Base-by-base conservation (phyloP, 2,797 vertebrate genomes). In the Delichon dasypus region DNA sequence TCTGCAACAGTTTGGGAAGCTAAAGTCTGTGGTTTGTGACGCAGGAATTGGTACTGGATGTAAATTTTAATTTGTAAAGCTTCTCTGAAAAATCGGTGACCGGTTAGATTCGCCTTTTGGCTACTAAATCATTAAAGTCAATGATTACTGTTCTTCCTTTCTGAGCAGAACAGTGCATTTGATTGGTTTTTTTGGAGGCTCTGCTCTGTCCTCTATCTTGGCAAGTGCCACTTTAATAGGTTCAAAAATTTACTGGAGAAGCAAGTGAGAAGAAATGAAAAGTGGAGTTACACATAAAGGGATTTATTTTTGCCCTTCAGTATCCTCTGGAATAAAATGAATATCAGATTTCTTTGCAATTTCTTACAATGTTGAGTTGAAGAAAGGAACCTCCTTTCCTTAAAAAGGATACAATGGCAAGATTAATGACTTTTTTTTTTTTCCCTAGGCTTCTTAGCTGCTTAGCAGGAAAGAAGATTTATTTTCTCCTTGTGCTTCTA, bases 191-290 rank as follows among this genome's bases (percentile, higher is more conserved):
- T 42, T 68, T 72, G 47, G 61, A 93, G 89, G 53, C n/a, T 85
- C 23, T 95, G 23, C 47, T 90, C 68, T 77, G 54, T 47, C 53
- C 36, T 79, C 38, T 92, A 0, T 74, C 72, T 88, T 94, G 76
- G 77, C 44, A 74, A 88, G 42, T 50, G 47, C 61, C 75, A 15
- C 36, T 80, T 79, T 8, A 79, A 47, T 66, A 83, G 22, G 11
- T 90, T 91, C 13, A 79, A 75, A 94, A 89, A 51, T 73, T 32
- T 93, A 67, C 75, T 91, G 89, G 89, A 94, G 93, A 95, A 96
- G 93, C 95, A 97, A 97, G 95, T 95, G 95, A 96, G 96, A 97
- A 95, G 96, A 96, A 96, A 96, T 93, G 66, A 64, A 53, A 92
- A 95, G 71, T 79, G 80, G 48, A 60, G n/a, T 93, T 92, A 80